Base-by-base conservation (phyloP, 2,797 vertebrate genomes). In the Sebastes glaucus region DNA sequence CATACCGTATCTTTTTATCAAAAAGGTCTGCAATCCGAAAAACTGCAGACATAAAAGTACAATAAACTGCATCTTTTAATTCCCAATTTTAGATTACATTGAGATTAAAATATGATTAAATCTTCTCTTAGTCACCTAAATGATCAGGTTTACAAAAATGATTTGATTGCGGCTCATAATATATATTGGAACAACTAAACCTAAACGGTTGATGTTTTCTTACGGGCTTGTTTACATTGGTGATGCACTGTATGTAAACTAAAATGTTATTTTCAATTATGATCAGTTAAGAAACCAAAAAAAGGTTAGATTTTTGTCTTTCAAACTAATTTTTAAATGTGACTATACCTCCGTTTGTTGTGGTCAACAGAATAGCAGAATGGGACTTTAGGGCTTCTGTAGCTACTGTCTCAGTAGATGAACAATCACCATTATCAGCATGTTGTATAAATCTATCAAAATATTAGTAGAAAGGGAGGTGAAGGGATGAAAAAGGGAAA, bases 391-490 rank as follows among this genome's bases (percentile, higher is more conserved):
- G 59, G 57, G 57, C 77, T 25, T 46, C 68, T 72, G 56, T 2
- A 79, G 84, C 84, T 88, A 78, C 91, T 38, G 83, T 84, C 79
- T 66, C 27, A 1, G 32, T 53, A n/a, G 28, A 72, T 83, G 62
- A 85, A 55, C 68, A 77, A 55, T 64, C 62, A 22, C 28, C 22
- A 27, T 73, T 82, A 83, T 80, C 74, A 46, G 68, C 11, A 3
- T 76, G 23, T 73, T 78, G 9, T 67, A 68, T 78, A 84, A 80
- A 86, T 89, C 60, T 77, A 88, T 87, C 66, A 75, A 76, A 88
- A 89, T 71, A 83, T 85, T 71, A 87, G 77, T 56, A 46, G 56
- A 83, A 81, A 82, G 71, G 83, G 80, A 90, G 89, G 81, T 30
- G 30, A 83, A 10, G 71, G 70, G 81, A 87, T 88, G 35, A 77